Percentiles rank a stretch among this genome's conserved stretches.
Conservation (phyloP, 2,797 vertebrate species). For the Xyrichtys novacula region DNA sequence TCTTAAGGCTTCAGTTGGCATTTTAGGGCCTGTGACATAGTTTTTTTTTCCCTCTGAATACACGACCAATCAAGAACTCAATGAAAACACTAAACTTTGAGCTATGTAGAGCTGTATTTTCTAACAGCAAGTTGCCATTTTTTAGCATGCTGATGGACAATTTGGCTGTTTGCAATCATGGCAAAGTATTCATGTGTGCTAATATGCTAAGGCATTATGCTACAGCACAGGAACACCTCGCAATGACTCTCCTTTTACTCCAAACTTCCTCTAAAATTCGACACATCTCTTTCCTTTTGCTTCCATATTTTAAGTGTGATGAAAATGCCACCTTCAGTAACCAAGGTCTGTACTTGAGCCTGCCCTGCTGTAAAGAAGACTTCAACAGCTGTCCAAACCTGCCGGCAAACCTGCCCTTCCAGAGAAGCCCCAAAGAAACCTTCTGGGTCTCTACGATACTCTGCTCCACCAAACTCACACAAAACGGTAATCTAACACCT, state of each 20-base stretch:
- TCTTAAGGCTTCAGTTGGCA: not conserved
- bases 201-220: not conserved
- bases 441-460: conserved; percentile 97
- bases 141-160: not conserved
- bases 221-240: not conserved
- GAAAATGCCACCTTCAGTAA: conserved; percentile 99
- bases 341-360: conserved; percentile 95
- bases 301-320: conserved; percentile 88
- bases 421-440: conserved; percentile 97
- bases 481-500: conserved; percentile 88
- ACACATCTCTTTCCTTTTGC: not conserved
- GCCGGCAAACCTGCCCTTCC: conserved; percentile 96
- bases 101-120: not conserved
- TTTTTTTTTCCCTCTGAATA: no score
- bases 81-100: not conserved
- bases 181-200: not conserved
- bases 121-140: not conserved
- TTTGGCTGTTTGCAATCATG: no score
- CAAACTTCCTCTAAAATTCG: not conserved
- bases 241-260: not conserved
- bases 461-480: conserved; percentile 98
- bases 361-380: conserved; percentile 98
- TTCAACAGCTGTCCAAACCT: conserved; percentile 97
- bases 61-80: not conserved
- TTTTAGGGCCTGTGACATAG: not conserved